A percentile compares a stretch with the other conserved stretches of the same genome.
Evolutionary conservation across 92 coral and sea anemone species (phyloP).

Genomic region (Actinernus sp.): DNA sequence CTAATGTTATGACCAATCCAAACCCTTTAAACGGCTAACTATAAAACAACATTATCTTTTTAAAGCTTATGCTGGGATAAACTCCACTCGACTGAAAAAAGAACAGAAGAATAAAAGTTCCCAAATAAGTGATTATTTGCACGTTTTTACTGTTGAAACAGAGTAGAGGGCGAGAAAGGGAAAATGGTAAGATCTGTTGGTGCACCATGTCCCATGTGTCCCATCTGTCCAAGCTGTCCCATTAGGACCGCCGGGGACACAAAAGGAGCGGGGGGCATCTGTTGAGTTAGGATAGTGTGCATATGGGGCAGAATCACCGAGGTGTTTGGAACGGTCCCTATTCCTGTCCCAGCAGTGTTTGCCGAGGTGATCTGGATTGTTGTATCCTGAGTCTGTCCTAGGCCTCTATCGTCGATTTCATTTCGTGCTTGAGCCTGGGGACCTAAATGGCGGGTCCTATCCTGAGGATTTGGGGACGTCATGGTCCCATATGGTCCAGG

Average conservation of each 20-base stretch:
- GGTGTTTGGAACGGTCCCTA: conserved; percentile 1
- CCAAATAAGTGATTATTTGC: background rate
- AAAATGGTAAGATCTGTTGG: conserved; percentile 23
- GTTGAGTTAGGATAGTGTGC: conserved; percentile 56
- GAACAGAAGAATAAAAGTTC: too few relatives aligned
- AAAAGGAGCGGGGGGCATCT: conserved; percentile 13
- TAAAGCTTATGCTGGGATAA: too few relatives aligned
- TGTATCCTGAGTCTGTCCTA: too few relatives aligned
- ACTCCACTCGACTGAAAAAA: too few relatives aligned
- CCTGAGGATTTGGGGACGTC: background rate
- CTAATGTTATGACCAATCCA: too few relatives aligned
- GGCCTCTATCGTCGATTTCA: too few relatives aligned
- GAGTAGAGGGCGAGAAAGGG: conserved; percentile 43
- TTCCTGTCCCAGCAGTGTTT: too few relatives aligned
- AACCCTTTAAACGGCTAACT: too few relatives aligned
- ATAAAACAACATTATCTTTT: too few relatives aligned
- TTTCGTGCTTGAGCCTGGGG: too few relatives aligned
- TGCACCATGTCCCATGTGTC: conserved; percentile 8
- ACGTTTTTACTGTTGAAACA: conserved; percentile 26
- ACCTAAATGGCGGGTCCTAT: too few relatives aligned
- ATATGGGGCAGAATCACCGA: conserved; percentile 55
- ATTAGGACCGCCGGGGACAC: conserved; percentile 11
- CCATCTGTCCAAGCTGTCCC: conserved; percentile 3
- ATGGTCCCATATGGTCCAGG: background rate
- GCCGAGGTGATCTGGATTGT: too few relatives aligned